Evolutionary conservation across 2,888 invertebrate species (phyloP).

Genomic region (Synanthedon myopaeformis): DNA sequence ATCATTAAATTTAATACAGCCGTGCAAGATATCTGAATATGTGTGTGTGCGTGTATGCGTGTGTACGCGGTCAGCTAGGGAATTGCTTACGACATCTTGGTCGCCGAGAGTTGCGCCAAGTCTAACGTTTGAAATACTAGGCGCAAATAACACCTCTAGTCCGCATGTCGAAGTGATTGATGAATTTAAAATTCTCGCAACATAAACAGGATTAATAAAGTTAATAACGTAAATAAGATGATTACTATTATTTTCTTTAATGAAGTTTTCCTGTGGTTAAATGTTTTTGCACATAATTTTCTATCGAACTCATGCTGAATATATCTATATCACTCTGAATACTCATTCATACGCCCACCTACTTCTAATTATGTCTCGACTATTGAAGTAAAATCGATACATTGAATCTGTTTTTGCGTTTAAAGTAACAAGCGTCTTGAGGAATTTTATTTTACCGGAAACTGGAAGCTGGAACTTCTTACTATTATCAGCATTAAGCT

Average conservation of each 20-base stretch:
- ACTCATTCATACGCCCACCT: no score
- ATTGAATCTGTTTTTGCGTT: neutral
- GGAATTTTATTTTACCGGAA: no score
- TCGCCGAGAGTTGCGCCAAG: conserved; percentile 47
- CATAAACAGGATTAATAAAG: no score
- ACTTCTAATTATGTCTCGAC: neutral
- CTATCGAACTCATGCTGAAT: no score
- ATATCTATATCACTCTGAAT: no score
- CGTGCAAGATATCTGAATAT: conserved; percentile 27
- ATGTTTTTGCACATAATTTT: no score
- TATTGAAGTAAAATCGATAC: neutral
- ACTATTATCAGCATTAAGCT: no score
- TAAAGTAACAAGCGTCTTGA: neutral
- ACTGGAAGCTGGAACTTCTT: no score
- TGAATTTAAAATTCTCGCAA: neutral
- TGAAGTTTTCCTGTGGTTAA: no score
- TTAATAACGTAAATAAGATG: no score
- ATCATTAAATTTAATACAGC: conserved; percentile 9
- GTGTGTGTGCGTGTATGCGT: conserved; percentile 21
- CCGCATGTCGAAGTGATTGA: conserved; percentile 5
- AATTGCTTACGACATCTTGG: conserved; percentile 29
- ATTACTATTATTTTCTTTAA: no score
- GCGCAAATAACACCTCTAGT: conserved; percentile 42
- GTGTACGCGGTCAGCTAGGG: neutral
- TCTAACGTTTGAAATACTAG: conserved; percentile 30